Percentiles rank a stretch among this genome's conserved stretches.
Evolutionary conservation across 2,888 invertebrate species (phyloP).

Genomic region (Caenorhabditis angaria): DNA sequence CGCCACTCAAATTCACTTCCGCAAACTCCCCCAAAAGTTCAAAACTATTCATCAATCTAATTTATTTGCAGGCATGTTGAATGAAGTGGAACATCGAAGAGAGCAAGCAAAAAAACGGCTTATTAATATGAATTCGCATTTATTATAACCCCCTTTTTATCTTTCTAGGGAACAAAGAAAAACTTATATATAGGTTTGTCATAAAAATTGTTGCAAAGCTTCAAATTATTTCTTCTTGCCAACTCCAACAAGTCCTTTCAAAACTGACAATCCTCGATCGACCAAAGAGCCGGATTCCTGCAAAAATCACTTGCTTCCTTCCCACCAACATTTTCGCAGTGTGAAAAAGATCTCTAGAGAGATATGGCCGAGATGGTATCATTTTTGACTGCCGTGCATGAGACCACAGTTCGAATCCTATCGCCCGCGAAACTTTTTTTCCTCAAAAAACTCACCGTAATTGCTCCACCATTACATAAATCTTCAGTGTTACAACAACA

Average conservation of each 20-base stretch:
- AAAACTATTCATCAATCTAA: background rate
- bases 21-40: background rate
- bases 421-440: too few species aligned
- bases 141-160: background rate
- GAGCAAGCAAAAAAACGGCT: constrained; percentile 19
- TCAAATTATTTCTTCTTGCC: constrained; percentile 15
- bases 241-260: constrained; percentile 31
- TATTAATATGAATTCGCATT: constrained; percentile 12
- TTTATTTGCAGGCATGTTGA: constrained; percentile 25
- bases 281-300: constrained; percentile 36
- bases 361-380: too few species aligned
- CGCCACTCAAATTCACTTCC: too few species aligned
- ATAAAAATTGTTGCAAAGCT: background rate
- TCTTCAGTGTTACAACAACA: constrained; percentile 51
- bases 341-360: too few species aligned
- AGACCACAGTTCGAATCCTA: too few species aligned
- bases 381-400: too few species aligned
- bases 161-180: too few species aligned
- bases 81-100: constrained; percentile 20
- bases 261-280: constrained; percentile 39
- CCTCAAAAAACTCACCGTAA: constrained; percentile 24
- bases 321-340: too few species aligned
- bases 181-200: too few species aligned
- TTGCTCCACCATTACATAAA: constrained; percentile 47
- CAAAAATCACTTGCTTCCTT: too few species aligned